Conservation (phyloP, 2,888 invertebrate genomes). For the Hemistola chrysoprasaria region DNA sequence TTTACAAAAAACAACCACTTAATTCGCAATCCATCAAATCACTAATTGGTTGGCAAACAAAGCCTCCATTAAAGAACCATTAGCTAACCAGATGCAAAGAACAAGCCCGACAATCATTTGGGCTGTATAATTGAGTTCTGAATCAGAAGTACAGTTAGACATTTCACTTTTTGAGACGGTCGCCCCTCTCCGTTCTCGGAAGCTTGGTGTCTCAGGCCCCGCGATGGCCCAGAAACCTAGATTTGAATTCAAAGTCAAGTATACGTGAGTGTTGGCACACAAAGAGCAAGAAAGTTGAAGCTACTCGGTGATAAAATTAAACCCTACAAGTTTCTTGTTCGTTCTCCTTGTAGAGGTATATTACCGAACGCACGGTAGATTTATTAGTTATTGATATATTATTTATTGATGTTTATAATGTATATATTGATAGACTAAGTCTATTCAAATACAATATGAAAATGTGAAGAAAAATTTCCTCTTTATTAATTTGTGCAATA, state of each 20-base stretch:
- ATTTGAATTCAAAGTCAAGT: constrained; percentile 57
- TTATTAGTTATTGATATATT: too few species aligned
- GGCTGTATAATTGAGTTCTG: constrained; percentile 19
- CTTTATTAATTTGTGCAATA: too few species aligned
- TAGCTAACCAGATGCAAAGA: constrained; percentile 9
- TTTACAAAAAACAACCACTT: constrained; percentile 2
- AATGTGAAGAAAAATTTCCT: too few species aligned
- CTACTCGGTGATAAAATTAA: not conserved
- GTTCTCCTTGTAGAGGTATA: too few species aligned
- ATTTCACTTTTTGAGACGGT: constrained; percentile 75
- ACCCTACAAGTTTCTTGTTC: too few species aligned
- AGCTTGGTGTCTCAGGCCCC: constrained; percentile 25
- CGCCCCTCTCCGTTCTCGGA: constrained; percentile 32
- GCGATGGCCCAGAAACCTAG: constrained; percentile 66
- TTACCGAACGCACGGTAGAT: too few species aligned
- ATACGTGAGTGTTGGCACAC: constrained; percentile 24
- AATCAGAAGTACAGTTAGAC: constrained; percentile 54
- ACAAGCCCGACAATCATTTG: constrained; percentile 8
- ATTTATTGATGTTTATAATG: too few species aligned
- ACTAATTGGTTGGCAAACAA: constrained; percentile 11
- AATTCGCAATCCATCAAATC: constrained; percentile 3
- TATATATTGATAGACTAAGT: too few species aligned
- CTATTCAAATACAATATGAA: too few species aligned
- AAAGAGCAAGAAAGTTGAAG: constrained; percentile 5
- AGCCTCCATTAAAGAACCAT: constrained; percentile 14